Evolutionary conservation across 2,888 invertebrate genomes (phyloP).

Genomic region (Cylloceria caligata): DNA sequence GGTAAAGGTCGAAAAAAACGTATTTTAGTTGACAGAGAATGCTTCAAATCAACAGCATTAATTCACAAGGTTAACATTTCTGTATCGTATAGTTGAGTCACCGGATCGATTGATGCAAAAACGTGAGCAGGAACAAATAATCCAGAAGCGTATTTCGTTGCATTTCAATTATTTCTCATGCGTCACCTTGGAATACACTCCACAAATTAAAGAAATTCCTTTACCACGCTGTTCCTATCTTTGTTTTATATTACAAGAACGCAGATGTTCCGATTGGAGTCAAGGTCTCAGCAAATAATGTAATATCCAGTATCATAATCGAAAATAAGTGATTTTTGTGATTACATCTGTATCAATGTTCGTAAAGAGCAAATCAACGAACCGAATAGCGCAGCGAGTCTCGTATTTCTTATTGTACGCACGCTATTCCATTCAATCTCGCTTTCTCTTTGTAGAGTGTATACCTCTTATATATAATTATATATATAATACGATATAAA

Average conservation of each 20-base stretch:
- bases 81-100: conserved; percentile 1
- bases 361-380: conserved; percentile 53
- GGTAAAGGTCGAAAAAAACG: too few species aligned
- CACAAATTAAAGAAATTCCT: conserved; percentile 27
- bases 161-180: conserved; percentile 10
- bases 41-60: too few species aligned
- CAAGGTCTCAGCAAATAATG: conserved; percentile 59
- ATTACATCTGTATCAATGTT: conserved; percentile 58
- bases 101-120: background rate
- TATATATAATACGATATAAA: conserved; percentile 30
- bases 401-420: conserved; percentile 34
- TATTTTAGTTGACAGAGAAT: too few species aligned
- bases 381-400: conserved; percentile 39
- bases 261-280: conserved; percentile 59
- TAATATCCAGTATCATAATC: conserved; percentile 58
- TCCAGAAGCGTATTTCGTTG: conserved; percentile 1
- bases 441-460: conserved; percentile 43
- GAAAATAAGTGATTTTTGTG: conserved; percentile 59
- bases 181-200: conserved; percentile 21
- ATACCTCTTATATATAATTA: background rate
- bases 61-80: background rate
- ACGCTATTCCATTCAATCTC: conserved; percentile 52
- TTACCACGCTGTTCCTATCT: conserved; percentile 13
- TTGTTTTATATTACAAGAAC: conserved; percentile 38
- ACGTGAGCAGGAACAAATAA: conserved; percentile 16